Conservation (phyloP, 2,797 vertebrate genomes). For the Sebastes kiyomatsui region DNA sequence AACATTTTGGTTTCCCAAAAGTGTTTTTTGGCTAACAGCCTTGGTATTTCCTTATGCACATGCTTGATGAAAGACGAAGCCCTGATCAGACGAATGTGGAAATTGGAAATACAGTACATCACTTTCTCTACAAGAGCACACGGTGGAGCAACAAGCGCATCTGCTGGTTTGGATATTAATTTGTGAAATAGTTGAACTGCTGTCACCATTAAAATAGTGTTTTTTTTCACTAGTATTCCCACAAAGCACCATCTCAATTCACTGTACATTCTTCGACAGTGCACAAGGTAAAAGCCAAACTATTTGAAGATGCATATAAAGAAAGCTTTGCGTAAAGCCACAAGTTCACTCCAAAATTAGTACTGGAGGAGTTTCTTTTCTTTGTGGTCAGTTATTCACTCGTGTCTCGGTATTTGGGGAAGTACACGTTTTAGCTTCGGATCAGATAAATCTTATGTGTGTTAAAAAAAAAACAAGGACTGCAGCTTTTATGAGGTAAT, state of each 20-base stretch:
- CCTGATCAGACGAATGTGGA: background rate
- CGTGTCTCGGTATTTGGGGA: background rate
- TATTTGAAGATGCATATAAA: background rate
- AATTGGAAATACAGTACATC: background rate
- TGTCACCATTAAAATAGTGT: background rate
- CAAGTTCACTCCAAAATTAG: slow-evolving; percentile 6
- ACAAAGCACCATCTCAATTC: background rate
- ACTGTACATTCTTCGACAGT: background rate
- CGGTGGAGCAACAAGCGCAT: background rate
- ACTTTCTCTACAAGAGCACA: background rate
- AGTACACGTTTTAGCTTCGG: slow-evolving; percentile 13
- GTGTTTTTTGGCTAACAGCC: background rate
- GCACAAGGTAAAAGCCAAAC: slow-evolving; percentile 2
- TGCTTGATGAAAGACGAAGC: slow-evolving; percentile 19
- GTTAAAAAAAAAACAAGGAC: slow-evolving; percentile 3
- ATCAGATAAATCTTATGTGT: slow-evolving; percentile 4
- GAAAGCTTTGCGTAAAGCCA: background rate
- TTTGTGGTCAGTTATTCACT: slow-evolving; percentile 47
- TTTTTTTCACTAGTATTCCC: background rate
- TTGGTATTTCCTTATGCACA: slow-evolving; percentile 8
- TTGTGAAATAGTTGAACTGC: slow-evolving; percentile 1
- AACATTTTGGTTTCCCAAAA: slow-evolving; percentile 3
- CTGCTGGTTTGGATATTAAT: background rate
- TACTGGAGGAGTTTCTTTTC: slow-evolving; percentile 15
- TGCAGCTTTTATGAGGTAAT: slow-evolving; percentile 4